Evolutionary conservation across 2,888 invertebrate species (phyloP).

Genomic region (Phlogophora meticulosa): DNA sequence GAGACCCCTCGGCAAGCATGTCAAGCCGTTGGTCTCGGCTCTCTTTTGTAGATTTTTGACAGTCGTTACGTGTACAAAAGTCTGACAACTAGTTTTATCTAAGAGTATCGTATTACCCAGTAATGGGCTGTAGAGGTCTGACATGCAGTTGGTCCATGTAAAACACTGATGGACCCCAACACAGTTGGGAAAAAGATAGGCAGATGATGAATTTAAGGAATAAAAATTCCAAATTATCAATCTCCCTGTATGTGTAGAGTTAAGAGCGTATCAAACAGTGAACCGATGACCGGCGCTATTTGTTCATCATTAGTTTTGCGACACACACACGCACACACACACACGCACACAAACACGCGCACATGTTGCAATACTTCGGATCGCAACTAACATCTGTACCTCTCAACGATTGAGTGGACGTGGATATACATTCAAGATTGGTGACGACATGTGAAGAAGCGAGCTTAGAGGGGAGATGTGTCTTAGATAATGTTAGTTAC

Average conservation of each 20-base stretch:
- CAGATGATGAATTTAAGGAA: no score
- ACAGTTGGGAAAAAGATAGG: no score
- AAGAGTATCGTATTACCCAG: no score
- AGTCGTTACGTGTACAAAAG: no score
- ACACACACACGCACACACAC: constrained; percentile 15
- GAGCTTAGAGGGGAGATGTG: background rate
- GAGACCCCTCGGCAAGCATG: no score
- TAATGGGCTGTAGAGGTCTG: no score
- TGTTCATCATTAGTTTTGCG: constrained; percentile 32
- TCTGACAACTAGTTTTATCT: no score
- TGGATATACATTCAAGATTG: constrained; percentile 10
- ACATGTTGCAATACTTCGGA: constrained; percentile 28
- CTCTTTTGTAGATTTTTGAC: no score
- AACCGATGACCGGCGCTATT: constrained; percentile 18
- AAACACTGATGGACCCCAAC: no score
- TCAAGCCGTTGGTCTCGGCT: no score
- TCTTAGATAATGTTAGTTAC: background rate
- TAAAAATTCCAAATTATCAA: background rate
- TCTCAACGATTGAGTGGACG: constrained; percentile 4
- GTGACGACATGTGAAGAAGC: constrained; percentile 10
- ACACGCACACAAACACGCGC: constrained; percentile 1
- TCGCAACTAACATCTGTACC: constrained; percentile 37
- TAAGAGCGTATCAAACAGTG: constrained; percentile 10
- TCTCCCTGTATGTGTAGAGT: constrained; percentile 8
- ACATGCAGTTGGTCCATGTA: no score